A percentile compares a stretch with the other conserved stretches of the same genome.
Evolutionary conservation across 1,140 invertebrate genomes (phyloP).

Genomic region (Rhagoletis pomonella): DNA sequence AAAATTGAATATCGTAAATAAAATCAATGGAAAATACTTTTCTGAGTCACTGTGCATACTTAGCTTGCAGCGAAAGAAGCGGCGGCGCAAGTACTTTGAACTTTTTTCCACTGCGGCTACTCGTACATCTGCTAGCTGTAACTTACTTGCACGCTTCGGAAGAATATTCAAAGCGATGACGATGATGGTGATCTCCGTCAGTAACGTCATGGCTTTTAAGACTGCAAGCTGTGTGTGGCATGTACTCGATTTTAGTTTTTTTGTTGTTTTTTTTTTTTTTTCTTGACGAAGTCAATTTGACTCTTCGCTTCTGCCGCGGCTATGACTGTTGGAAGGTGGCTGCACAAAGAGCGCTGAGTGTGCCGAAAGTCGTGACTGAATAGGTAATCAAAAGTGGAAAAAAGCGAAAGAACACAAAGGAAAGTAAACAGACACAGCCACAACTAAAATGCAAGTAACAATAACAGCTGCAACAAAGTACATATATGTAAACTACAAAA

Average conservation of each 20-base stretch:
- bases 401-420: background rate
- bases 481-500: background rate
- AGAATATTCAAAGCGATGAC: background rate
- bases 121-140: background rate
- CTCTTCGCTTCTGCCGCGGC: background rate
- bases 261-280: background rate
- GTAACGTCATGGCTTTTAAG: constrained; percentile 25
- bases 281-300: constrained; percentile 18
- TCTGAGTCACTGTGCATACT: no score
- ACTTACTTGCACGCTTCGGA: background rate
- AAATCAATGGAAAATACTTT: no score
- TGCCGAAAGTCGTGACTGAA: constrained; percentile 22
- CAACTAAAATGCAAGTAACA: background rate
- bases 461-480: background rate
- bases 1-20: no score
- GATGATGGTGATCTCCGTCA: background rate
- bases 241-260: background rate
- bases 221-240: background rate
- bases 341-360: background rate
- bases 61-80: background rate
- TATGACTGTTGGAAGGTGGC: background rate
- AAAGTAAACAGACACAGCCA: constrained; percentile 31
- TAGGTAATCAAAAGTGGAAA: background rate
- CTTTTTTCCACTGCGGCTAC: background rate
- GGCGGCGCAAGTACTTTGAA: constrained; percentile 44